A percentile compares a stretch with the other conserved stretches of the same genome.
phyloP scores from a whole-genome alignment of 2,113 vertebrate species.

The Brachyhypopomus occidentalis region DNA sequence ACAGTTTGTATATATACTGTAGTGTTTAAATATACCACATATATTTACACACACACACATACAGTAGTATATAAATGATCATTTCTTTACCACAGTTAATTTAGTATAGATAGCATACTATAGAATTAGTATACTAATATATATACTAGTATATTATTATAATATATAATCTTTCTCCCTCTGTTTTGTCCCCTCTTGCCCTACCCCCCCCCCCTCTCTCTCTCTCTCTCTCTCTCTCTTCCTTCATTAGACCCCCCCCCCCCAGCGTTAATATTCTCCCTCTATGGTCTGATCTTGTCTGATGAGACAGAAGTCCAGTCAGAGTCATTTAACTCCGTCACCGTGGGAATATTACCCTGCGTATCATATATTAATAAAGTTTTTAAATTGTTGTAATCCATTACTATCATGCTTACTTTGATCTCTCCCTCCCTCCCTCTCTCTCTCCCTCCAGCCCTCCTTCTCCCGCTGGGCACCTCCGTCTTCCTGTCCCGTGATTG shows the following conservation, averaged over 20 bases:
- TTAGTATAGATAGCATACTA: too few relatives aligned
- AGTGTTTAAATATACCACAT: too few relatives aligned
- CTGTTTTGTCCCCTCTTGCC: too few relatives aligned
- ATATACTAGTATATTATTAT: too few relatives aligned
- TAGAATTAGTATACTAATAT: too few relatives aligned
- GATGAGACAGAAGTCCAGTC: constrained; percentile 36
- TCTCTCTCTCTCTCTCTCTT: not conserved
- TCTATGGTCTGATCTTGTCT: constrained; percentile 7
- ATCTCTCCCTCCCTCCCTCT: not conserved
- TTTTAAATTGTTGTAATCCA: constrained; percentile 33
- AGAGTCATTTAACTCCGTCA: constrained; percentile 20
- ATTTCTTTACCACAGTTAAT: too few relatives aligned
- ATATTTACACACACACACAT: too few relatives aligned
- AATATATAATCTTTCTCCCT: too few relatives aligned
- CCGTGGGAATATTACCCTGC: constrained; percentile 30
- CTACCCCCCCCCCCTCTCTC: not conserved
- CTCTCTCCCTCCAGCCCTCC: not conserved
- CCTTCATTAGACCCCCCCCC: too few relatives aligned
- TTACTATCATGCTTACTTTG: constrained; percentile 17
- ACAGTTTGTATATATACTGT: too few relatives aligned
- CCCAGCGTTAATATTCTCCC: constrained; percentile 29
- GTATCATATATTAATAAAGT: constrained; percentile 32
- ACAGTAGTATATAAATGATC: too few relatives aligned
- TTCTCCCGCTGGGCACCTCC: not conserved
- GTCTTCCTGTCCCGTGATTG: not conserved